Base-by-base conservation (phyloP, 1,140 invertebrate species). In the Drosophila kikkawai region DNA sequence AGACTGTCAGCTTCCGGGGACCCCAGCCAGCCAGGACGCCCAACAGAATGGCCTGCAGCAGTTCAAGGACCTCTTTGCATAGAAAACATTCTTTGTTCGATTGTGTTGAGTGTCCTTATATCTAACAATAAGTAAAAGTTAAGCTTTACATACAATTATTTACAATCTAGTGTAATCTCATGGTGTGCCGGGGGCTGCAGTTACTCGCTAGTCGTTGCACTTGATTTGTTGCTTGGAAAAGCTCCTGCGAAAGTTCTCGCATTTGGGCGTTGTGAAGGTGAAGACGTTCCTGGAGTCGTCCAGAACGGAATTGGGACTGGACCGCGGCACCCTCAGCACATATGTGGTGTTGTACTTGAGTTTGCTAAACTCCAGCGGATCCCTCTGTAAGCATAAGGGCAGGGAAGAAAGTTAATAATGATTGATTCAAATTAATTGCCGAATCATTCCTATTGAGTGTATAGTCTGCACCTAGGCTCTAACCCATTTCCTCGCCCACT, bases 321-420 rank as follows among this genome's bases (percentile, higher is more conserved):
- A 61, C 0, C 67, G 79, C 42, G 79, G 36, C 26, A 75, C 70
- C 42, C 79, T 88, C 26, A 92, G 66, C 50, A 85, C 79, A 39
- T 92, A 92, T 11, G 86, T 87, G 45, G 91, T 92, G 44, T 92
- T 91, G 42, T 91, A 92, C 68, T 91, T 92, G 0, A 92, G 59
- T 68, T 91, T 91, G 55, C 78, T 91, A 41, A 92, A 92, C 56
- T 91, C 91, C 57, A 92, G 47, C 8, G 91, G 75, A 55, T 92
- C 81, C 37, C 91, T 91, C 91, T 92, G 83, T 5, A 92, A 92
- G 50, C 9, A 34, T 44, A 63, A 44, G n/a, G 45, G 9, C 17
- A 8, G 11, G 1, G 11, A 15, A 59, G 26, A 7, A 44, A 36
- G 7, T 41, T 55, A 6, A 44, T 22, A 42, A 22, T 13, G 1